phyloP scores from a whole-genome alignment of 2,888 invertebrate genomes.

The Tryphoninae sp. region DNA sequence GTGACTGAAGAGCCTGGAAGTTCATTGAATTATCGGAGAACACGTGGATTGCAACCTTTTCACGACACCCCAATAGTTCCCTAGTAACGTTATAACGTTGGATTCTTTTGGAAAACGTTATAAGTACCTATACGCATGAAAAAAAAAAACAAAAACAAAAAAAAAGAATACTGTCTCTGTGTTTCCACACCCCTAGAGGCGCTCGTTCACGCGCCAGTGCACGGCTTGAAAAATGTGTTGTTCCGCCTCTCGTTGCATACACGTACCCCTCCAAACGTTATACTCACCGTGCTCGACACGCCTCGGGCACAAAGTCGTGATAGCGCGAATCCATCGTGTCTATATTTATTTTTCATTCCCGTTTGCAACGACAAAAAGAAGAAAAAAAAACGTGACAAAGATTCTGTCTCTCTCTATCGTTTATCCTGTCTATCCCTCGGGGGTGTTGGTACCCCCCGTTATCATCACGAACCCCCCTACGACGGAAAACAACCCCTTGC shows the following conservation, averaged over 20 bases:
- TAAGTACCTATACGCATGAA: not conserved
- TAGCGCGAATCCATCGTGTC: slow-evolving; percentile 39
- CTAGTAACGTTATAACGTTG: too few species aligned
- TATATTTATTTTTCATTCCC: slow-evolving; percentile 64
- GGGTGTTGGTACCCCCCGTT: slow-evolving; percentile 1
- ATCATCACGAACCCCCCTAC: not conserved
- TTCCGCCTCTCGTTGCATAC: not conserved
- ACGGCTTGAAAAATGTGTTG: slow-evolving; percentile 9
- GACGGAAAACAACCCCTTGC: not conserved
- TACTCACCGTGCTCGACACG: not conserved
- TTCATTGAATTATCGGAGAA: too few species aligned
- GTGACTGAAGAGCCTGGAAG: too few species aligned
- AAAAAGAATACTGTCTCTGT: not conserved
- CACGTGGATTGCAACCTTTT: too few species aligned
- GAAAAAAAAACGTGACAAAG: slow-evolving; percentile 5
- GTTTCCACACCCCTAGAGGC: not conserved
- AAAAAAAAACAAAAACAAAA: not conserved
- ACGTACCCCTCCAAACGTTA: not conserved
- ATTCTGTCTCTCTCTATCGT: slow-evolving; percentile 31
- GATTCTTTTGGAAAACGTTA: not conserved
- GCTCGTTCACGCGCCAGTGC: slow-evolving; percentile 13
- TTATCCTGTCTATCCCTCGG: slow-evolving; percentile 40
- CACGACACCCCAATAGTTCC: too few species aligned
- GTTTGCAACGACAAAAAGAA: slow-evolving; percentile 19
- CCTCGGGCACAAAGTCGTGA: slow-evolving; percentile 41